A percentile compares a stretch with the other conserved stretches of the same genome.
Evolutionary conservation across 1,140 invertebrate species (phyloP).

Genomic region (Drosophila saltans): DNA sequence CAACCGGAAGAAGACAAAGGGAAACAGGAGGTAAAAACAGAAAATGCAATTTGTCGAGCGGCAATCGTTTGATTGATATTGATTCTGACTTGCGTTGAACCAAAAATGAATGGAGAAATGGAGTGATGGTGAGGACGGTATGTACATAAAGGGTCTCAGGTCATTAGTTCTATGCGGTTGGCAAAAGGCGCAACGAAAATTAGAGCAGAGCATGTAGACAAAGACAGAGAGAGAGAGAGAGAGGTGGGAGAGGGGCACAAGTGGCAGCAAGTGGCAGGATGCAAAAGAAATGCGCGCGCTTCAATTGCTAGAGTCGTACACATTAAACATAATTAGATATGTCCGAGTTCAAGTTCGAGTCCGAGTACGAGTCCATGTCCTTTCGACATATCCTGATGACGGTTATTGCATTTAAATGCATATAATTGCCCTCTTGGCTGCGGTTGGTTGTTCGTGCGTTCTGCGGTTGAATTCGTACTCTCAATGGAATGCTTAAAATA

Average conservation of each 20-base stretch:
- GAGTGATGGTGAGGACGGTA: background rate
- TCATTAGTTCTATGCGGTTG: slow-evolving; percentile 64
- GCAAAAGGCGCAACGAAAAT: slow-evolving; percentile 68
- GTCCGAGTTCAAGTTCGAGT: slow-evolving; percentile 10
- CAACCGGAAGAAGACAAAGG: slow-evolving; percentile 30
- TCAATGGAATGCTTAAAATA: slow-evolving; percentile 80
- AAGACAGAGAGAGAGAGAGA: background rate
- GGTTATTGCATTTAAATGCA: slow-evolving; percentile 81
- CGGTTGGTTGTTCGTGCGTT: slow-evolving; percentile 63
- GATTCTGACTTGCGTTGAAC: slow-evolving; percentile 52
- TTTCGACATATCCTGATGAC: slow-evolving; percentile 56
- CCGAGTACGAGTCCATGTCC: slow-evolving; percentile 11
- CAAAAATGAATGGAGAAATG: background rate
- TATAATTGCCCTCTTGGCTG: slow-evolving; percentile 61
- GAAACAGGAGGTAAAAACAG: slow-evolving; percentile 1
- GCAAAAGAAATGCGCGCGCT: slow-evolving; percentile 70
- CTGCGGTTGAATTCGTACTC: slow-evolving; percentile 66
- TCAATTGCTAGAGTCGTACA: slow-evolving; percentile 56
- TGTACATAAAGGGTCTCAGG: slow-evolving; percentile 38
- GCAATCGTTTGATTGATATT: slow-evolving; percentile 78
- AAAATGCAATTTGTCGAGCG: slow-evolving; percentile 75
- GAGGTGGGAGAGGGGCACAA: slow-evolving; percentile 15
- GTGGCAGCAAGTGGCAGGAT: slow-evolving; percentile 30
- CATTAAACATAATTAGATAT: slow-evolving; percentile 74
- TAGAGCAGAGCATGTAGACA: slow-evolving; percentile 51